A percentile compares a stretch with the other conserved stretches of the same genome.
These are phyloP conservation scores for Anabas testudineus DNA, from an alignment of 2,797 vertebrate genomes.

Conservation along the genomic window DNA sequence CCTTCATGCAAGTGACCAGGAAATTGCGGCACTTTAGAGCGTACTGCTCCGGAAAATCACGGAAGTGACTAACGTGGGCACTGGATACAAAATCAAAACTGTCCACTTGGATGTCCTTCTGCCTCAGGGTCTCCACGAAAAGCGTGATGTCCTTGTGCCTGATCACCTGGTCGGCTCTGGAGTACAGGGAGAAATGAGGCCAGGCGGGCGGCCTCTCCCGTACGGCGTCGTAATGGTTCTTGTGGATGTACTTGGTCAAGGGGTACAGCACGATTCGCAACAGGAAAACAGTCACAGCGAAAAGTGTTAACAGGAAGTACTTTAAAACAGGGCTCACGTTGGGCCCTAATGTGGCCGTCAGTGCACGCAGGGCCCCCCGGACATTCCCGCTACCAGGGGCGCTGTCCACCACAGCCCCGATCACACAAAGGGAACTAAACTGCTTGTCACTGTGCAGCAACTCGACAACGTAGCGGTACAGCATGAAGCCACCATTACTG, in stretches of 20 bases:
- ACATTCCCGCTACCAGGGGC: constrained; percentile 91
- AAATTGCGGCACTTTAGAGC: constrained; percentile 86
- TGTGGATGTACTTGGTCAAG: constrained; percentile 89
- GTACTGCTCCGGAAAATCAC: constrained; percentile 89
- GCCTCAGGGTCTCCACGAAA: constrained; percentile 83
- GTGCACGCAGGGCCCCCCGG: constrained; percentile 87
- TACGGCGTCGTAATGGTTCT: constrained; percentile 91
- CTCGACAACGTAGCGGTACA: constrained; percentile 93
- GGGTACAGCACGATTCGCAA: constrained; percentile 90
- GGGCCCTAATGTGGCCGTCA: constrained; percentile 84
- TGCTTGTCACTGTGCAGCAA: constrained; percentile 84
- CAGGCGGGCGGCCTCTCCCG: constrained; percentile 85
- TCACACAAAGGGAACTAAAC: constrained; percentile 85
- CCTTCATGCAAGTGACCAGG: constrained; percentile 85
- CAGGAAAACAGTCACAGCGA: constrained; percentile 83
- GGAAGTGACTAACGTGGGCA: constrained; percentile 90
- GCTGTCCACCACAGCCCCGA: constrained; percentile 92
- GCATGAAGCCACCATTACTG: constrained; percentile 96
- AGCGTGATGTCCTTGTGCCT: constrained; percentile 85
- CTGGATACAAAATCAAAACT: constrained; percentile 90
- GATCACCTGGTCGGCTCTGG: constrained; percentile 88
- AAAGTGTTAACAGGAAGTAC: constrained; percentile 85
- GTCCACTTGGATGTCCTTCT: constrained; percentile 81
- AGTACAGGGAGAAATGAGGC: constrained; percentile 96
- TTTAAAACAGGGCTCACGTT: constrained; percentile 80